Evolutionary conservation across 2,888 invertebrate genomes (phyloP).

Genomic region (Agapostemon virescens): DNA sequence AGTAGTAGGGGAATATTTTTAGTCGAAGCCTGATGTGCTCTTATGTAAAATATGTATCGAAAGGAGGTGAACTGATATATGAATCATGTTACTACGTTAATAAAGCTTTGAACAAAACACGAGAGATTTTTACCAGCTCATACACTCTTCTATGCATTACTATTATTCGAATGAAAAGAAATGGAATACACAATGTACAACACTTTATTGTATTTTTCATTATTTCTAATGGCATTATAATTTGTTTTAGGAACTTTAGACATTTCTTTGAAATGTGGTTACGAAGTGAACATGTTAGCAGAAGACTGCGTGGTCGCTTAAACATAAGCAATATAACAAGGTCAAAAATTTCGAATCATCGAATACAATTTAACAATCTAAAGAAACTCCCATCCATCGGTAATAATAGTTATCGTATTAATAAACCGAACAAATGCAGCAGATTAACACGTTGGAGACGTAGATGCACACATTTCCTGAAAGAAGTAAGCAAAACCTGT

Average conservation of each 20-base stretch:
- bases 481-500: constrained; percentile 71
- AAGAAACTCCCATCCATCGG: constrained; percentile 75
- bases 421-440: constrained; percentile 75
- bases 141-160: neutral
- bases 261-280: constrained; percentile 76
- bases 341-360: constrained; percentile 69
- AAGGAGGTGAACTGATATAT: neutral
- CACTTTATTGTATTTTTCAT: neutral
- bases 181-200: neutral
- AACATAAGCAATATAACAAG: constrained; percentile 67
- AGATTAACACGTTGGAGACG: constrained; percentile 77
- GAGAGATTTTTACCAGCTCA: neutral
- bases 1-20: constrained; percentile 53
- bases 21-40: constrained; percentile 23
- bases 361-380: constrained; percentile 72
- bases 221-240: neutral
- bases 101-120: neutral
- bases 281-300: constrained; percentile 78
- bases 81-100: constrained; percentile 6
- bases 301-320: constrained; percentile 78
- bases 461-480: constrained; percentile 75
- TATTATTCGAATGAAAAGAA: neutral
- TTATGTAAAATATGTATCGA: constrained; percentile 15
- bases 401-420: constrained; percentile 74
- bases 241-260: constrained; percentile 66